Conservation (phyloP, 2,113 vertebrate genomes). For the Elephas maximus region DNA sequence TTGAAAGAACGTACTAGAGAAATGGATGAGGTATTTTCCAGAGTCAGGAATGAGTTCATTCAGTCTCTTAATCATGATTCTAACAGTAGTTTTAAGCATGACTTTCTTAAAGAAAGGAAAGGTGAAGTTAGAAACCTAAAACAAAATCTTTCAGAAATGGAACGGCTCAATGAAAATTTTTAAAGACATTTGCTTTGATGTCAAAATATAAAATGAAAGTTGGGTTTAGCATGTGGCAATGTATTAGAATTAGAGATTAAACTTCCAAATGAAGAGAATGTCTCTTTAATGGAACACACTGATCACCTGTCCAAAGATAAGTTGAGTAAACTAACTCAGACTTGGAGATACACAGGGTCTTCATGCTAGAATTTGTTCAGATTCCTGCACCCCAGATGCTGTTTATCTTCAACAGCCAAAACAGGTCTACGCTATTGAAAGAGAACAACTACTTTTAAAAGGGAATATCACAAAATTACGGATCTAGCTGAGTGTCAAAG, state of each 20-base stretch:
- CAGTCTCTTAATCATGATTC: conserved; percentile 75
- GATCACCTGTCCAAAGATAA: conserved; percentile 93
- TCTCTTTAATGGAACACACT: conserved; percentile 90
- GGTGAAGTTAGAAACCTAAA: conserved; percentile 88
- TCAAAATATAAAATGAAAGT: conserved; percentile 91
- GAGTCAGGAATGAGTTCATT: conserved; percentile 48
- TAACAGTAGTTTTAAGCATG: conserved; percentile 60
- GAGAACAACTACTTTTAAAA: conserved; percentile 95
- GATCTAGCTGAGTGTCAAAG: conserved; percentile 94
- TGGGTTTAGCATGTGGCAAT: conserved; percentile 84
- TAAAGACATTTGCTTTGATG: conserved; percentile 89
- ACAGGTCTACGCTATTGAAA: conserved; percentile 93
- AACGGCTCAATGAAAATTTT: conserved; percentile 86
- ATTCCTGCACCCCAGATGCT: conserved; percentile 90
- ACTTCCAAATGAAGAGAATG: conserved; percentile 93
- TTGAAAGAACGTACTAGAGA: conserved; percentile 88
- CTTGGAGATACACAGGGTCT: conserved; percentile 92
- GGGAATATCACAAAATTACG: conserved; percentile 94
- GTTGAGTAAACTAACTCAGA: conserved; percentile 92
- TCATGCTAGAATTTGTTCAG: conserved; percentile 89
- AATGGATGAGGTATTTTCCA: conserved; percentile 87
- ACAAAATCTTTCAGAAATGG: conserved; percentile 87
- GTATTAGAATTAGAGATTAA: conserved; percentile 90
- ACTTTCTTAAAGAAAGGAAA: conserved; percentile 85
- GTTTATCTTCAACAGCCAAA: conserved; percentile 93